Conservation (phyloP, 92 coral and sea anemone species). For the Palythoa grandiflora region DNA sequence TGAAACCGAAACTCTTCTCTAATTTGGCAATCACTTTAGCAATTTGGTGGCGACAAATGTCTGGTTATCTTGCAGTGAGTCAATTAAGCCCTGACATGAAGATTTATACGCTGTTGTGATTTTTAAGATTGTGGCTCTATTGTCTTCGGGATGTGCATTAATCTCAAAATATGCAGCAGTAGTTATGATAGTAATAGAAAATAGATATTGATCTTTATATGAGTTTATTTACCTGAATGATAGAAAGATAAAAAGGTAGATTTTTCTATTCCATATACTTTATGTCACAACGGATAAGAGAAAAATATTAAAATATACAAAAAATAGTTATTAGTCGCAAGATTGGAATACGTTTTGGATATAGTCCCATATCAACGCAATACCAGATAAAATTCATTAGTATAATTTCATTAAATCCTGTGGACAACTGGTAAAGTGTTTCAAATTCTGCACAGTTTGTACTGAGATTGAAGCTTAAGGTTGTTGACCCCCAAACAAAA, state of each 20-base stretch:
- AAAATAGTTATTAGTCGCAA: neutral
- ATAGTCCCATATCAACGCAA: neutral
- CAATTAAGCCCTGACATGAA: neutral
- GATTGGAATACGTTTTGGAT: conserved; percentile 13
- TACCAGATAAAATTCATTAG: neutral
- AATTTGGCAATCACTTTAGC: conserved; percentile 10
- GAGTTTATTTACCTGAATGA: neutral
- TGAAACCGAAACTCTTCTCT: neutral
- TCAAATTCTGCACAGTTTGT: neutral
- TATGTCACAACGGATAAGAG: neutral
- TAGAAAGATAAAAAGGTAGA: neutral
- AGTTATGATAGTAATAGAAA: neutral
- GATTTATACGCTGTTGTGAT: neutral
- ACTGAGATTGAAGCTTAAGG: neutral
- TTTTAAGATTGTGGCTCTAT: conserved; percentile 3
- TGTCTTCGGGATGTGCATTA: conserved; percentile 11
- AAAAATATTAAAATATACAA: neutral
- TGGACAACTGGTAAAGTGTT: neutral
- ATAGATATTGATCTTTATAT: neutral
- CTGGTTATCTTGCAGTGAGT: conserved; percentile 19
- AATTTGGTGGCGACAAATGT: conserved; percentile 43
- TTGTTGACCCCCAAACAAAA: neutral
- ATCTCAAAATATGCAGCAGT: neutral
- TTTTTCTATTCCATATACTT: neutral
- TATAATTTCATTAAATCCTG: neutral